Evolutionary conservation across 2,113 vertebrate genomes (phyloP).

Genomic region (Micromys minutus): DNA sequence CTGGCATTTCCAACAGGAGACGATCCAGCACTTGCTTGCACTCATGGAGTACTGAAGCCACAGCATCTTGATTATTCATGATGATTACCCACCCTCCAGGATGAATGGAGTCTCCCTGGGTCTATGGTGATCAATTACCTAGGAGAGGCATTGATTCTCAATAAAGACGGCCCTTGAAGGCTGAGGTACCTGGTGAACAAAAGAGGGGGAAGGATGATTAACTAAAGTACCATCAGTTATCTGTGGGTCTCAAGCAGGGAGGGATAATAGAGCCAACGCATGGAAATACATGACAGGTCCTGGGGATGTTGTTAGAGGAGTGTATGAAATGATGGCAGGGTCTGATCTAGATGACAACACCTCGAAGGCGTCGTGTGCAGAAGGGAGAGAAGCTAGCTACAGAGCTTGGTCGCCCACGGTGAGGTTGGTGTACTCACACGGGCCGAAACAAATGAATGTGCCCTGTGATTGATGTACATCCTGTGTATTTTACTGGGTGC

Average conservation of each 20-base stretch:
- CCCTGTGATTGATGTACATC: constrained; percentile 43
- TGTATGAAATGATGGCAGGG: constrained; percentile 80
- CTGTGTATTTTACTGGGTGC: not conserved
- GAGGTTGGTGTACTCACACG: not conserved
- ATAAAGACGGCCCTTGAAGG: constrained; percentile 85
- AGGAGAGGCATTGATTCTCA: constrained; percentile 82
- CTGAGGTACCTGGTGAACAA: constrained; percentile 87
- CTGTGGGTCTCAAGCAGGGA: constrained; percentile 84
- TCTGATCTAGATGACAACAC: constrained; percentile 53
- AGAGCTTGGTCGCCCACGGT: constrained; percentile 43
- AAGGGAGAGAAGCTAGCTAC: constrained; percentile 26
- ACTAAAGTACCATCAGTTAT: constrained; percentile 88
- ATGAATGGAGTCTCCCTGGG: constrained; percentile 80
- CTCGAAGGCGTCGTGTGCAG: constrained; percentile 56
- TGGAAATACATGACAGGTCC: constrained; percentile 83
- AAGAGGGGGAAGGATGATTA: constrained; percentile 86
- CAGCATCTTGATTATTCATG: constrained; percentile 88
- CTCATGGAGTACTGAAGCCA: constrained; percentile 84
- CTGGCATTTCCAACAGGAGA: constrained; percentile 68
- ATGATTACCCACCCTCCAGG: constrained; percentile 69
- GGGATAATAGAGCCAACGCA: constrained; percentile 84
- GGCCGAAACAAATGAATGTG: not conserved
- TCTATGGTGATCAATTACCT: constrained; percentile 84
- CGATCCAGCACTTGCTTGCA: constrained; percentile 83
- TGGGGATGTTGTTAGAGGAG: constrained; percentile 80